These are phyloP conservation scores for Dissostichus mawsoni DNA, from an alignment of 2,113 vertebrate species.

Conservation along the genomic window DNA sequence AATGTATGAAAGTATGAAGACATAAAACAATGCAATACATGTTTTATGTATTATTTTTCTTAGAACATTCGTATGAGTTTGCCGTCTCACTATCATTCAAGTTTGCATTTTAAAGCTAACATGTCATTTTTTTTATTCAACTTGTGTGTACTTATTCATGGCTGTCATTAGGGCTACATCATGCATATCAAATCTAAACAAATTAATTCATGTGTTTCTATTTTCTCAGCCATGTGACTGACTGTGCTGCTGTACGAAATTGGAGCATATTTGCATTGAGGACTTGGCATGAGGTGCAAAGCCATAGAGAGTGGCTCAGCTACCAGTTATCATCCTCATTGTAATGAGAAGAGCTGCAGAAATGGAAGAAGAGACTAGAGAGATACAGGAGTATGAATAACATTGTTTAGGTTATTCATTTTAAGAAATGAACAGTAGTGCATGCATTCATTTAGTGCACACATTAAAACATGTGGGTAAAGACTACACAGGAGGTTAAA, in stretches of 20 bases:
- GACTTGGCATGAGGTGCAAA: neutral
- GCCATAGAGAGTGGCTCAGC: neutral
- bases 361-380: neutral
- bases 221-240: neutral
- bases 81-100: neutral
- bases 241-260: neutral
- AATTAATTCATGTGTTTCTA: neutral
- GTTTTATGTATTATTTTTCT: neutral
- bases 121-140: neutral
- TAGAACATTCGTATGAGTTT: neutral
- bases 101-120: neutral
- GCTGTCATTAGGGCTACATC: neutral
- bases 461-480: neutral
- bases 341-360: neutral
- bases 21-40: neutral
- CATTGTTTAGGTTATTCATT: neutral
- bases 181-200: neutral
- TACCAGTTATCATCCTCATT: slow-evolving; percentile 2
- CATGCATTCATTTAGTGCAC: neutral
- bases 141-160: neutral
- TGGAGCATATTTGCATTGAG: slow-evolving; percentile 11
- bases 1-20: neutral
- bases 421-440: neutral
- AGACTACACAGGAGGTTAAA: neutral
- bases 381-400: neutral